Evolutionary conservation across 2,888 invertebrate species (phyloP).

Genomic region (Papilio gigon): DNA sequence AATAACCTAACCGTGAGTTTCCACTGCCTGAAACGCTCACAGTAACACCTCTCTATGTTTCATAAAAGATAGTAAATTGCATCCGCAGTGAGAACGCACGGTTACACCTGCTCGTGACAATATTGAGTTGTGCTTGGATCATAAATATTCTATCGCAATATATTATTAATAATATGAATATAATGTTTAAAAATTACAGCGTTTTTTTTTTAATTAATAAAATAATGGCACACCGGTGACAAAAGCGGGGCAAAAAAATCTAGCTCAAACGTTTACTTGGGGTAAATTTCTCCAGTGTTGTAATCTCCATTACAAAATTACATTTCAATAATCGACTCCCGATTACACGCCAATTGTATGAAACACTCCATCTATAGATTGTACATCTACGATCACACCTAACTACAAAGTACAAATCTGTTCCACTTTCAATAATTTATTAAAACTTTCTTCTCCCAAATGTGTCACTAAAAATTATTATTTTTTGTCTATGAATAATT

Average conservation of each 20-base stretch:
- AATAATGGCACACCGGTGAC: no score
- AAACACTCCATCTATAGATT: no score
- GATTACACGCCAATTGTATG: no score
- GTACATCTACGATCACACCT: no score
- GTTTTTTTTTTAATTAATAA: neutral
- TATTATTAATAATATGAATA: neutral
- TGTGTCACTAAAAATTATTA: neutral
- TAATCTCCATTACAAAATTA: no score
- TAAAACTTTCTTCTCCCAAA: neutral
- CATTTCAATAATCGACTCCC: no score
- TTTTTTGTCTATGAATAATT: neutral
- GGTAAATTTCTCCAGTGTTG: no score
- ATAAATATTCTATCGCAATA: neutral
- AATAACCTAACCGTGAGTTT: neutral
- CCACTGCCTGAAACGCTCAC: neutral
- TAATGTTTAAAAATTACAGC: neutral
- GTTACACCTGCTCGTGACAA: constrained; percentile 9
- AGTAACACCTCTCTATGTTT: neutral
- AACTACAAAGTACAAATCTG: no score
- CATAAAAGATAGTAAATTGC: neutral
- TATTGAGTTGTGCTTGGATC: neutral
- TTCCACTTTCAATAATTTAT: no score
- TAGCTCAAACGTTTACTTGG: no score
- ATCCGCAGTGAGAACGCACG: neutral
- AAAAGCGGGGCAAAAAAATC: no score